A percentile compares a stretch with the other conserved stretches of the same genome.
phyloP scores from a whole-genome alignment of 2,888 invertebrate genomes.

The Drosophila neonasuta region DNA sequence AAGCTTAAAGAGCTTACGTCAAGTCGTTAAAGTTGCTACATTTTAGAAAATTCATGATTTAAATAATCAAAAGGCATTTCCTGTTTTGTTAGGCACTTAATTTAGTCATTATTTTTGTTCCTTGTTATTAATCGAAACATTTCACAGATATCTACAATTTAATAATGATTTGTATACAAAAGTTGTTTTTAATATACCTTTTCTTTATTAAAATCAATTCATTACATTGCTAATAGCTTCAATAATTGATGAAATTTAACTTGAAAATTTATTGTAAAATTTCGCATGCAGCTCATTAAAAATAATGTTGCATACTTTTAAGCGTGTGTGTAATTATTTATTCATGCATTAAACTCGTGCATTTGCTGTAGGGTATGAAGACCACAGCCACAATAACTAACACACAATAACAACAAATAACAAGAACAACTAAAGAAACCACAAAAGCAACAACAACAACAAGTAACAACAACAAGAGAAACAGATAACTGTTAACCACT shows the following conservation, averaged over 20 bases:
- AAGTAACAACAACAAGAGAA: conserved; percentile 9
- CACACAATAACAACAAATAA: conserved; percentile 16
- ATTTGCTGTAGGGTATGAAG: conserved; percentile 10
- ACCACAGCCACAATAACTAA: conserved; percentile 21
- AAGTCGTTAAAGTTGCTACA: too few relatives aligned
- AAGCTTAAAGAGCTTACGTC: too few relatives aligned
- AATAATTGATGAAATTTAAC: not conserved
- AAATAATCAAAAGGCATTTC: not conserved
- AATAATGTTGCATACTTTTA: conserved; percentile 16
- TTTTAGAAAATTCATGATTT: too few relatives aligned
- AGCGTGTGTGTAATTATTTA: conserved; percentile 4
- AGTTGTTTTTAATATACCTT: too few relatives aligned
- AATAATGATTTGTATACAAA: too few relatives aligned
- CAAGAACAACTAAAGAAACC: not conserved
- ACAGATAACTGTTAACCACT: conserved; percentile 52
- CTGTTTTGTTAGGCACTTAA: not conserved
- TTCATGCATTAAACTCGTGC: not conserved
- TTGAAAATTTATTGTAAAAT: not conserved
- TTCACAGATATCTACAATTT: too few relatives aligned
- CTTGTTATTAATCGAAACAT: too few relatives aligned
- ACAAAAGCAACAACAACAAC: conserved; percentile 7
- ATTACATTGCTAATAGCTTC: not conserved
- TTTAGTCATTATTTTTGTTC: too few relatives aligned
- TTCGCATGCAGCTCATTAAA: not conserved
- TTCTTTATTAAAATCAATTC: not conserved